Evolutionary conservation across 1,140 invertebrate genomes (phyloP).

Genomic region (Psix sp.): DNA sequence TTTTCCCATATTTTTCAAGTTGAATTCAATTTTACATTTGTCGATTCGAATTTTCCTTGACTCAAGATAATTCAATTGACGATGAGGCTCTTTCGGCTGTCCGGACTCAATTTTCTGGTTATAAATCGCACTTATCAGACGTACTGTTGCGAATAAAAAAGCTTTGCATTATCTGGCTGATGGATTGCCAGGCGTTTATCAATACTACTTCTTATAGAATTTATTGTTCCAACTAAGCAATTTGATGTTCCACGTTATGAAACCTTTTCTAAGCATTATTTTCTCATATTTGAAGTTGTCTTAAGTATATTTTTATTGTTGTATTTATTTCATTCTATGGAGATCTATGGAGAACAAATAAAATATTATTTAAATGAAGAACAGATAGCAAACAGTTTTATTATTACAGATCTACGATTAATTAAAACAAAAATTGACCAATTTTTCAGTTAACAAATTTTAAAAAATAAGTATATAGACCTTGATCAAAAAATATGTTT

Average conservation of each 20-base stretch:
- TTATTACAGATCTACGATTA: no score
- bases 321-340: no score
- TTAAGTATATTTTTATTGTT: no score
- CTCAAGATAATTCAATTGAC: slow-evolving; percentile 15
- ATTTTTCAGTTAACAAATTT: no score
- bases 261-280: neutral
- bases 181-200: slow-evolving; percentile 28
- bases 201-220: slow-evolving; percentile 27
- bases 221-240: slow-evolving; percentile 4
- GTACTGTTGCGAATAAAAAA: slow-evolving; percentile 13
- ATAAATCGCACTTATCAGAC: slow-evolving; percentile 28
- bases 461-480: no score
- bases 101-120: neutral
- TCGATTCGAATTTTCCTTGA: neutral
- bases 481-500: no score
- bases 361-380: no score
- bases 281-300: neutral
- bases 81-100: slow-evolving; percentile 13
- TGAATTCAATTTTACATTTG: neutral
- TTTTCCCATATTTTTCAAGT: no score
- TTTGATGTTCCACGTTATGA: slow-evolving; percentile 6
- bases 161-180: slow-evolving; percentile 28
- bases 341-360: no score
- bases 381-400: no score
- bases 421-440: no score